Percentiles rank a stretch among this genome's conserved stretches.
These are phyloP conservation scores for Myioborus miniatus DNA, from an alignment of 2,797 vertebrate species.

Conservation along the genomic window DNA sequence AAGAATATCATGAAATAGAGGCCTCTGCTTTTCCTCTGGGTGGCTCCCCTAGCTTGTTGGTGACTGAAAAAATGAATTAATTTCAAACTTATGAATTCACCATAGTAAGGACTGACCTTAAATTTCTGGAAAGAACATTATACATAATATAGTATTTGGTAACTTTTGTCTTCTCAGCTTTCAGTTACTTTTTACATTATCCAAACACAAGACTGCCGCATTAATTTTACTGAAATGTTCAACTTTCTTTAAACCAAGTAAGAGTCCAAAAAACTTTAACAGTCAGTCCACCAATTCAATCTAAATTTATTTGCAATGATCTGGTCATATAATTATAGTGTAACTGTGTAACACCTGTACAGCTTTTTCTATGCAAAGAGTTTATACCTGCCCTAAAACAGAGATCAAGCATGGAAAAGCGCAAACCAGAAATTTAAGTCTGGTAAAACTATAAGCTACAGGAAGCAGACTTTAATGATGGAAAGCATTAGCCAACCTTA, in stretches of 20 bases:
- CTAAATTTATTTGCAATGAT: background rate
- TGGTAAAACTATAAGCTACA: slow-evolving; percentile 11
- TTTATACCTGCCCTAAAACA: background rate
- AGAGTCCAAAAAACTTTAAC: background rate
- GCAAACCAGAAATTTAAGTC: background rate
- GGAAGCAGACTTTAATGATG: slow-evolving; percentile 11
- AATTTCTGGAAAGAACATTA: background rate
- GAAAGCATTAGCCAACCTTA: slow-evolving; percentile 15
- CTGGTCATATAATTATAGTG: background rate
- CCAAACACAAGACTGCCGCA: background rate
- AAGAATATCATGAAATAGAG: background rate
- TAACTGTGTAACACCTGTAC: background rate
- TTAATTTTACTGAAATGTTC: background rate
- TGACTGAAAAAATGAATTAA: background rate
- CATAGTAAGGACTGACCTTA: background rate
- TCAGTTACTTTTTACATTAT: background rate
- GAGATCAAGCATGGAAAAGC: background rate
- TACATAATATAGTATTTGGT: background rate
- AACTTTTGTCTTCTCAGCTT: background rate
- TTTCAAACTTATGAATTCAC: background rate
- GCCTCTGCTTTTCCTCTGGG: background rate
- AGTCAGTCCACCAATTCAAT: background rate
- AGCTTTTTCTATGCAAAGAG: background rate
- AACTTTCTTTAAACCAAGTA: background rate
- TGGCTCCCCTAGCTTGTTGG: background rate